These are phyloP conservation scores for Acipenser ruthenus DNA, from an alignment of 2,797 vertebrate species.

Conservation along the genomic window DNA sequence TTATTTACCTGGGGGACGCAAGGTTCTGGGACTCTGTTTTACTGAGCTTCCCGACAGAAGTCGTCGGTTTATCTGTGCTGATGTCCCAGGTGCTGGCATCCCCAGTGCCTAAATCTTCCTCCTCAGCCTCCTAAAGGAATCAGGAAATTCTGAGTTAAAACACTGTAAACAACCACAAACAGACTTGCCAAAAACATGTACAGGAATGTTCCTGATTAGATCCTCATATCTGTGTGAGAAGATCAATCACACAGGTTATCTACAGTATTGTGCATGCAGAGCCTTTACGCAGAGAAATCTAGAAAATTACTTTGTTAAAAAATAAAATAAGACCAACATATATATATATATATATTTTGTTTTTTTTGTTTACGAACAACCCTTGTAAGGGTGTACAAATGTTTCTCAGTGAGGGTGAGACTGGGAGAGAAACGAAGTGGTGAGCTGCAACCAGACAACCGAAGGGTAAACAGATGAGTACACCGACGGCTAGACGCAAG, in stretches of 20 bases:
- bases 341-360: too few species aligned
- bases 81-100: slow-evolving; percentile 60
- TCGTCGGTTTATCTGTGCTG: slow-evolving; percentile 54
- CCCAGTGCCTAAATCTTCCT: slow-evolving; percentile 43
- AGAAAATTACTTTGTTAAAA: too few species aligned
- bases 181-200: neutral
- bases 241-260: too few species aligned
- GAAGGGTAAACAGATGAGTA: neutral
- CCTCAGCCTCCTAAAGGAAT: slow-evolving; percentile 49
- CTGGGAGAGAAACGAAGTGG: neutral
- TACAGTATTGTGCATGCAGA: too few species aligned
- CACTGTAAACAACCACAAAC: slow-evolving; percentile 14
- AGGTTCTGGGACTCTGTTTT: slow-evolving; percentile 74
- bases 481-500: neutral
- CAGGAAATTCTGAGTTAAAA: neutral
- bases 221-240: too few species aligned
- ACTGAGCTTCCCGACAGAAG: slow-evolving; percentile 62
- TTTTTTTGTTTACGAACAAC: too few species aligned
- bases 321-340: too few species aligned
- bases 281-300: too few species aligned
- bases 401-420: slow-evolving; percentile 11
- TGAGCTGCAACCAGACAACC: slow-evolving; percentile 10
- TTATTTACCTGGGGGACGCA: slow-evolving; percentile 69
- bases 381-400: too few species aligned
- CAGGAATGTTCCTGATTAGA: neutral